phyloP scores from a whole-genome alignment of 2,888 invertebrate genomes.

The Volucella bombylans region DNA sequence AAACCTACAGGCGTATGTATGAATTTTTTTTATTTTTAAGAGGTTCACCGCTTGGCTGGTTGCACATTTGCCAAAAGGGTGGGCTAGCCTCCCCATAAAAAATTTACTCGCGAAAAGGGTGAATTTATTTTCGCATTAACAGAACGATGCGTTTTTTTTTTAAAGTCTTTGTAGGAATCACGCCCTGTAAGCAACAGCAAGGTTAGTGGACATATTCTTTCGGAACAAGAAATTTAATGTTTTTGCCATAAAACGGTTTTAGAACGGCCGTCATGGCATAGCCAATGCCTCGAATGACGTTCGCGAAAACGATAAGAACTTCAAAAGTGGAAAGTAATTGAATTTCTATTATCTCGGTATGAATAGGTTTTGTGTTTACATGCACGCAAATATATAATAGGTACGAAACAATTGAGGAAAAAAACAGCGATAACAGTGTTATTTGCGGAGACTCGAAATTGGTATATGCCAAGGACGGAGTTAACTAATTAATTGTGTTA shows the following conservation, averaged over 20 bases:
- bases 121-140: slow-evolving; percentile 11
- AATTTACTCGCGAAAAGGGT: slow-evolving; percentile 16
- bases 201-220: slow-evolving; percentile 2
- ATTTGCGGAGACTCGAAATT: no score
- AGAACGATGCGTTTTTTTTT: not conserved
- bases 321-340: slow-evolving; percentile 39
- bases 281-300: slow-evolving; percentile 31
- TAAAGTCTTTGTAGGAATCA: slow-evolving; percentile 13
- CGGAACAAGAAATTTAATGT: not conserved
- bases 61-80: slow-evolving; percentile 27
- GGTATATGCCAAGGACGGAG: no score
- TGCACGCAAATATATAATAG: slow-evolving; percentile 5
- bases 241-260: slow-evolving; percentile 25
- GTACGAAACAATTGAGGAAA: not conserved
- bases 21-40: slow-evolving; percentile 4
- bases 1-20: not conserved
- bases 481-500: no score
- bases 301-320: slow-evolving; percentile 57
- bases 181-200: slow-evolving; percentile 27
- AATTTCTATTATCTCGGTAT: slow-evolving; percentile 46
- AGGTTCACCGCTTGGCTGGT: slow-evolving; percentile 28
- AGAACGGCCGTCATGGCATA: slow-evolving; percentile 11
- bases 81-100: not conserved
- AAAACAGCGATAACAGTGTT: no score
- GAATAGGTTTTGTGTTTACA: slow-evolving; percentile 4